Evolutionary conservation across 2,797 vertebrate species (phyloP).

Genomic region (Myotis pilosus): DNA sequence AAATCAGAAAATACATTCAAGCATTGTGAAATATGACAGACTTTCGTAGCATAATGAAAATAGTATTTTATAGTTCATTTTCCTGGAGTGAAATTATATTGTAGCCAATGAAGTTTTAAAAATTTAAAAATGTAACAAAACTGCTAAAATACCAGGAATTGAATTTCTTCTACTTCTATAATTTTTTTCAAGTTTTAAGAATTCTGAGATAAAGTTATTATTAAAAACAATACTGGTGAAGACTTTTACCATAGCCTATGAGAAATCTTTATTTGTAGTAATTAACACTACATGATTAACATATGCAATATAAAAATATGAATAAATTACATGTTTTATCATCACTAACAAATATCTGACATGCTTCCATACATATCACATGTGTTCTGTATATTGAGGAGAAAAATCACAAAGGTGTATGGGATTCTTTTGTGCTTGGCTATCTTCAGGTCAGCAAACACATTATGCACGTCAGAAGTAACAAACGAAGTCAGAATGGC

Average conservation of each 20-base stretch:
- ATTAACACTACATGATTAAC: background rate
- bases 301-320: background rate
- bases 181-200: background rate
- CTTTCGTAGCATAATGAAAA: background rate
- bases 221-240: background rate
- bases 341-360: background rate
- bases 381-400: background rate
- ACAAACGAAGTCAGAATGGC: background rate
- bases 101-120: background rate
- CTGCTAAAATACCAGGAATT: background rate
- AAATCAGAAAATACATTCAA: conserved; percentile 12
- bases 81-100: conserved; percentile 6
- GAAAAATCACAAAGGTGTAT: background rate
- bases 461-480: background rate
- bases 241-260: background rate
- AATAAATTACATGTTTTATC: background rate
- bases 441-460: background rate
- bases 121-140: background rate
- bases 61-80: background rate
- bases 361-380: background rate
- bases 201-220: conserved; percentile 15
- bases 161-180: background rate
- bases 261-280: conserved; percentile 13
- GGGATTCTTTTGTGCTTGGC: background rate
- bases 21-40: background rate